These are phyloP conservation scores for Callinectes sapidus DNA, from an alignment of 2,888 invertebrate species.

Conservation along the genomic window DNA sequence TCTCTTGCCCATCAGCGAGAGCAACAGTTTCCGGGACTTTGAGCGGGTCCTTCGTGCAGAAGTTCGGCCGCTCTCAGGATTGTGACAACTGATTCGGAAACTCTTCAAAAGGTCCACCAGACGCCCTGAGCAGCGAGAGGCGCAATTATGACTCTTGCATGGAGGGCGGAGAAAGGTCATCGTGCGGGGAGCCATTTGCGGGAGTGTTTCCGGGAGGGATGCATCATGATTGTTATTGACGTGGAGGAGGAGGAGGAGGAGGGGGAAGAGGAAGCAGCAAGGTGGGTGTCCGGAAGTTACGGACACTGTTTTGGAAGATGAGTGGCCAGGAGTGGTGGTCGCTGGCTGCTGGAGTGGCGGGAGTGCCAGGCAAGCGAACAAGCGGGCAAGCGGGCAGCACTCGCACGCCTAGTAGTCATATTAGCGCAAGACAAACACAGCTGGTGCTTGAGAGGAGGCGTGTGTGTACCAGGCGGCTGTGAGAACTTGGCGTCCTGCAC, in stretches of 20 bases:
- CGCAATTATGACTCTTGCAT: constrained; percentile 10
- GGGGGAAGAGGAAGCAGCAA: not conserved
- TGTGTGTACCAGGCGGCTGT: not conserved
- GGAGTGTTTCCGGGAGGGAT: not conserved
- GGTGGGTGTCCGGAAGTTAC: not conserved
- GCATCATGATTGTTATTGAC: constrained; percentile 15
- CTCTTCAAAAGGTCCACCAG: not conserved
- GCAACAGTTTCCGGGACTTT: constrained; percentile 38
- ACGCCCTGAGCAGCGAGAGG: not conserved
- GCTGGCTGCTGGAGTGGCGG: not conserved
- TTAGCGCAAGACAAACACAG: not conserved
- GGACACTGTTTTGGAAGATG: not conserved
- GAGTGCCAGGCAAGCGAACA: not conserved
- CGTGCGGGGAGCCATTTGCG: not conserved
- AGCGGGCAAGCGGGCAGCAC: not conserved
- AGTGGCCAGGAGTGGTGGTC: not conserved
- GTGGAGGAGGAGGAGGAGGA: constrained; percentile 28
- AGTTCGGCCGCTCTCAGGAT: constrained; percentile 16
- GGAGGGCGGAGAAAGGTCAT: not conserved
- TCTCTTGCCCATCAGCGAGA: constrained; percentile 23
- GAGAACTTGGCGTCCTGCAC: not conserved
- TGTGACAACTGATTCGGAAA: constrained; percentile 37
- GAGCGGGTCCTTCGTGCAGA: constrained; percentile 15
- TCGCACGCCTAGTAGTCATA: not conserved
- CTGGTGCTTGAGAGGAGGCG: not conserved